These are phyloP conservation scores for Nymphalis polychloros DNA, from an alignment of 2,888 invertebrate species.

Conservation along the genomic window DNA sequence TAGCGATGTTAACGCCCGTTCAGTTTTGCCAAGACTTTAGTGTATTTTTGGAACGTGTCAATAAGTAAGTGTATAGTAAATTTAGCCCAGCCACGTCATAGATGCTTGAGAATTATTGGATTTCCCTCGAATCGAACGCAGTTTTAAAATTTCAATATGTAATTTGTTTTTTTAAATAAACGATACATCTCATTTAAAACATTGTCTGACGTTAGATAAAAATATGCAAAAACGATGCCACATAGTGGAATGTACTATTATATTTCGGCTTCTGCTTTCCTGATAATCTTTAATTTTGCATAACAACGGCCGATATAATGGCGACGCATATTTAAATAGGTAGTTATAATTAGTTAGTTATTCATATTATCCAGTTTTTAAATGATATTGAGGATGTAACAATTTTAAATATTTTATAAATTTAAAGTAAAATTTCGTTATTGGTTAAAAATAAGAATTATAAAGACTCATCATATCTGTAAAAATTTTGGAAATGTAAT, in stretches of 20 bases:
- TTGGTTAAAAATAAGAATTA: neutral
- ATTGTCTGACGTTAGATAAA: neutral
- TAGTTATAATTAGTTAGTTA: slow-evolving; percentile 9
- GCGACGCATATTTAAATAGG: slow-evolving; percentile 14
- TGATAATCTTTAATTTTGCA: slow-evolving; percentile 25
- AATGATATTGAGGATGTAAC: neutral
- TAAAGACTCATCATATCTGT: too few relatives aligned
- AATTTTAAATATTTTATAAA: neutral
- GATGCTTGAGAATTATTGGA: slow-evolving; percentile 68
- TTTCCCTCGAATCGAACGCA: slow-evolving; percentile 49
- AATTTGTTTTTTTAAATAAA: slow-evolving; percentile 4
- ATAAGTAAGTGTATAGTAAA: slow-evolving; percentile 80
- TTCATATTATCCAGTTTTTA: slow-evolving; percentile 8
- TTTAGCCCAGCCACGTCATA: slow-evolving; percentile 75
- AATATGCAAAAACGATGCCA: neutral
- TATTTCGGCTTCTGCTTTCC: slow-evolving; percentile 5
- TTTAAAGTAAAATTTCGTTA: neutral
- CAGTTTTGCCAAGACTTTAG: slow-evolving; percentile 78
- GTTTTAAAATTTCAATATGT: slow-evolving; percentile 10
- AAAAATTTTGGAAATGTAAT: too few relatives aligned
- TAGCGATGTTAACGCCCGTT: slow-evolving; percentile 80
- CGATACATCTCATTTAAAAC: neutral
- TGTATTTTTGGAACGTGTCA: slow-evolving; percentile 81
- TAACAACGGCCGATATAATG: slow-evolving; percentile 7
- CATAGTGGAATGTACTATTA: neutral